Percentiles rank a stretch among this genome's conserved stretches.
phyloP scores from a whole-genome alignment of 2,797 vertebrate genomes.

The Brotula barbata region DNA sequence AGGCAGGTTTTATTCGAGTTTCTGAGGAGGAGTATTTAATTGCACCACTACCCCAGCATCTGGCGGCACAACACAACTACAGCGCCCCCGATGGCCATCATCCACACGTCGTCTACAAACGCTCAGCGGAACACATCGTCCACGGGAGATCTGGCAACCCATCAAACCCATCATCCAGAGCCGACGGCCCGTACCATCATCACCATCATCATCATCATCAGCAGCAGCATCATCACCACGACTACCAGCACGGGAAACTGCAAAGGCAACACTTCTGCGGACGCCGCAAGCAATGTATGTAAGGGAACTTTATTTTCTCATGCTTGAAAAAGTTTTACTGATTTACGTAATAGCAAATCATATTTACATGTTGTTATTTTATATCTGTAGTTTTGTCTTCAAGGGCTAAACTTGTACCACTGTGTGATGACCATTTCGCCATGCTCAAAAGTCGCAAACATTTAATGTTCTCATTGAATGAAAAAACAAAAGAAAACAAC shows the following conservation, averaged over 20 bases:
- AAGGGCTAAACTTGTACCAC: too few relatives aligned
- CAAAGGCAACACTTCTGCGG: constrained; percentile 96
- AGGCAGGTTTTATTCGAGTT: constrained; percentile 94
- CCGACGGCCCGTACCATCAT: constrained; percentile 33
- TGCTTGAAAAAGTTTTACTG: constrained; percentile 12
- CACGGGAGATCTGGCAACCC: constrained; percentile 50
- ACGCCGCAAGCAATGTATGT: constrained; percentile 99
- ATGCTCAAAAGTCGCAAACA: too few relatives aligned
- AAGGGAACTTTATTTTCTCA: constrained; percentile 84
- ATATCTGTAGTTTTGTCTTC: too few relatives aligned
- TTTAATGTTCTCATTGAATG: too few relatives aligned
- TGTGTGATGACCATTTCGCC: too few relatives aligned
- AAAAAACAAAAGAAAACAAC: too few relatives aligned
- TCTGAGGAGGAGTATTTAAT: constrained; percentile 90
- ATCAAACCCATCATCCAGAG: constrained; percentile 28
- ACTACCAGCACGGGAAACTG: constrained; percentile 75
- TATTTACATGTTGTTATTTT: too few relatives aligned
- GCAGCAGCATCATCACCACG: constrained; percentile 58
- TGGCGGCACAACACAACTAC: constrained; percentile 89
- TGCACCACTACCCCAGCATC: constrained; percentile 86
- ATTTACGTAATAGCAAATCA: too few relatives aligned
- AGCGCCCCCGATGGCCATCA: constrained; percentile 85
- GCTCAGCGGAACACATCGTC: constrained; percentile 86
- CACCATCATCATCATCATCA: constrained; percentile 27
- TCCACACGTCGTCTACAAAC: constrained; percentile 93